Evolutionary conservation across 2,113 vertebrate species (phyloP).

Genomic region (Xerus inauris): DNA sequence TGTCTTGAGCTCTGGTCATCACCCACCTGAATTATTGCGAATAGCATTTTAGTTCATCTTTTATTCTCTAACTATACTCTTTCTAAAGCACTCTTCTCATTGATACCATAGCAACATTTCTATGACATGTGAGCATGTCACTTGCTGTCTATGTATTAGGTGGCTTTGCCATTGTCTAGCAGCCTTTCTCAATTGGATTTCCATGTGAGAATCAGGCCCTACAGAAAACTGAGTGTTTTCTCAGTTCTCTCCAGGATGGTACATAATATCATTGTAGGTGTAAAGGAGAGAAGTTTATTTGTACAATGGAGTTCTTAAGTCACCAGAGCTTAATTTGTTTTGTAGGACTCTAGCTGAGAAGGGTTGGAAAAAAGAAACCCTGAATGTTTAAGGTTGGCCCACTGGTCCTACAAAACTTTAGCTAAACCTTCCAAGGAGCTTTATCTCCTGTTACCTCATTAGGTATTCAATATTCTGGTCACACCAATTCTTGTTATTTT

Average conservation of each 20-base stretch:
- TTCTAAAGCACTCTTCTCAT: background rate
- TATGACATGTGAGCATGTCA: background rate
- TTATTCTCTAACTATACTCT: background rate
- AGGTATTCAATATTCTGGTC: background rate
- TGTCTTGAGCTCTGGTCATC: background rate
- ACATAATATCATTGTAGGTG: background rate
- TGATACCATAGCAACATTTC: background rate
- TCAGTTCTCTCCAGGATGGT: background rate
- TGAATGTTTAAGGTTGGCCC: background rate
- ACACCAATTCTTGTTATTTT: background rate
- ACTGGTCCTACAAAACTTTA: background rate
- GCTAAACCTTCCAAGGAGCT: background rate
- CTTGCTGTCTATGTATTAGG: background rate
- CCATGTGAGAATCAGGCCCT: background rate
- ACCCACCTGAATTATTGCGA: background rate
- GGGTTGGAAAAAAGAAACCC: background rate
- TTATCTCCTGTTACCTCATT: background rate
- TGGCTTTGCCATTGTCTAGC: background rate
- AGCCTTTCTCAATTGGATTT: background rate
- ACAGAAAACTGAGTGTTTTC: background rate
- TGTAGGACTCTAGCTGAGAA: background rate
- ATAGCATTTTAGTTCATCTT: background rate
- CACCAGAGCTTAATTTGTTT: background rate
- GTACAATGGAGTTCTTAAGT: background rate
- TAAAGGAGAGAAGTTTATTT: background rate